A percentile compares a stretch with the other conserved stretches of the same genome.
Conservation (phyloP, 2,797 vertebrate genomes). For the Scolopax bukidnonensis region DNA sequence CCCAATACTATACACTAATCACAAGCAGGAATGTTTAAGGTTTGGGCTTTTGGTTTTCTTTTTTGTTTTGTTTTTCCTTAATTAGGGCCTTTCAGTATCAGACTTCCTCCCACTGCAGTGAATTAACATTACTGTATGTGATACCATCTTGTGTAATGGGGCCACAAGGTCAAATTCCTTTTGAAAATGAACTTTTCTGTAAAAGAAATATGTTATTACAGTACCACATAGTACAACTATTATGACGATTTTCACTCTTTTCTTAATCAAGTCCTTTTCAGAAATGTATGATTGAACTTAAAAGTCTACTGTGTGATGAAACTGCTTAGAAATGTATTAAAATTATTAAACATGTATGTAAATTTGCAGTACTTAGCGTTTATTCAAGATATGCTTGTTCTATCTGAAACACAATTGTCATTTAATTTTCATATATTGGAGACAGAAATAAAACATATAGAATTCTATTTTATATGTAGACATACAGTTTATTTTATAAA, state of each 20-base stretch:
- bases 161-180: neutral
- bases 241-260: neutral
- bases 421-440: neutral
- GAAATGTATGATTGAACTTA: neutral
- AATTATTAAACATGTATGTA: neutral
- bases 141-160: neutral
- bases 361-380: neutral
- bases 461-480: neutral
- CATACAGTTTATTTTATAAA: neutral
- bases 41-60: neutral
- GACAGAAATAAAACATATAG: neutral
- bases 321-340: neutral
- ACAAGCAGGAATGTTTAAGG: neutral
- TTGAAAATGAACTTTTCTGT: neutral
- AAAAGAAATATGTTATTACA: neutral
- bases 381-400: neutral
- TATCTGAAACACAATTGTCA: neutral
- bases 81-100: neutral
- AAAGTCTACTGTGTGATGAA: neutral
- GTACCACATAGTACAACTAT: neutral
- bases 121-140: neutral
- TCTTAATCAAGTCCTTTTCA: constrained; percentile 4
- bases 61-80: neutral
- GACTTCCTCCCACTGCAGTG: neutral
- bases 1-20: neutral